phyloP scores from a whole-genome alignment of 2,797 vertebrate genomes.

The Hyperoplus lanceolatus region DNA sequence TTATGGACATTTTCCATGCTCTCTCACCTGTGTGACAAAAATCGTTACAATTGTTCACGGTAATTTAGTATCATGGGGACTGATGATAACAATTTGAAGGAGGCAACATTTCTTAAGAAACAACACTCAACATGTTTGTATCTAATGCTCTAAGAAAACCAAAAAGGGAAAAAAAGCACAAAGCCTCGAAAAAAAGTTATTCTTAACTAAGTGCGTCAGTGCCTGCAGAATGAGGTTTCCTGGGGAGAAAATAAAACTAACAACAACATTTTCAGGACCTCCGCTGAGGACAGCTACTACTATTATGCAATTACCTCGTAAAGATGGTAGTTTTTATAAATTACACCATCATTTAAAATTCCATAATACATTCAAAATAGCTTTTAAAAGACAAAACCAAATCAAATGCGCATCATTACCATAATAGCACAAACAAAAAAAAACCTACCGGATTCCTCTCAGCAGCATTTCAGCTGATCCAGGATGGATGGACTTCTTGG shows the following conservation, averaged over 20 bases:
- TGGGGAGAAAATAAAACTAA: constrained; percentile 8
- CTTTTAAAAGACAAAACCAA: constrained; percentile 5
- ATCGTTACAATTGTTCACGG: background rate
- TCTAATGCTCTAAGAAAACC: background rate
- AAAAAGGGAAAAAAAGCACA: background rate
- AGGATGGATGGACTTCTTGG: constrained; percentile 41
- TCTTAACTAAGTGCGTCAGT: constrained; percentile 34
- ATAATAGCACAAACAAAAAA: background rate
- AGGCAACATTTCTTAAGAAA: background rate
- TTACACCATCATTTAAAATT: constrained; percentile 6
- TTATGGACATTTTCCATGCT: background rate
- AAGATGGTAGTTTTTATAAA: constrained; percentile 20
- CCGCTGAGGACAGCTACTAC: constrained; percentile 28
- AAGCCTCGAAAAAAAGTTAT: constrained; percentile 25
- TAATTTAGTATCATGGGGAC: background rate
- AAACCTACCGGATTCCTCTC: constrained; percentile 71
- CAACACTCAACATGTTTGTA: background rate
- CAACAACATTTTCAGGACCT: constrained; percentile 37
- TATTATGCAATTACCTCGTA: constrained; percentile 9
- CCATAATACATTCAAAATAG: constrained; percentile 20
- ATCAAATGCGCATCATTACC: constrained; percentile 8
- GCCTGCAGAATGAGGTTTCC: constrained; percentile 4
- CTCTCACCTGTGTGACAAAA: background rate
- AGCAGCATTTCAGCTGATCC: constrained; percentile 70
- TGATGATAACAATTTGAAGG: background rate